A percentile compares a stretch with the other conserved stretches of the same genome.
These are phyloP conservation scores for Megaceryle alcyon DNA, from an alignment of 2,797 vertebrate genomes.

Conservation along the genomic window DNA sequence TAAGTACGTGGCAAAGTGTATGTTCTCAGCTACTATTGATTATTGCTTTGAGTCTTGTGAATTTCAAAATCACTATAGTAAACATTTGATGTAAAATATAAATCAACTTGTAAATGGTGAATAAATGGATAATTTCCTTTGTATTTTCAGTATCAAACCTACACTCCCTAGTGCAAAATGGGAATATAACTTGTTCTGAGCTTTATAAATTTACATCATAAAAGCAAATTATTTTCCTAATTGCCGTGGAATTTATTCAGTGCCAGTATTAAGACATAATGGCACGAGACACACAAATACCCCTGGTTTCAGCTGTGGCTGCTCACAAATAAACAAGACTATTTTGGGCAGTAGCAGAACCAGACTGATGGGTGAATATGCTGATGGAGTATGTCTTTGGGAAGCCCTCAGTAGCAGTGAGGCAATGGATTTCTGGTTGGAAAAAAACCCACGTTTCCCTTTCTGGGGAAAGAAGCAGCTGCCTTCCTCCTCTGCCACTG, in stretches of 20 bases:
- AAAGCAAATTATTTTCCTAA: slow-evolving; percentile 3
- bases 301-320: neutral
- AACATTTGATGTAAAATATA: neutral
- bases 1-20: neutral
- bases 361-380: neutral
- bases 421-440: neutral
- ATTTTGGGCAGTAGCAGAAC: neutral
- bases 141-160: neutral
- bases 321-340: neutral
- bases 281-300: neutral
- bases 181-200: neutral
- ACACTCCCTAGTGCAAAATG: neutral
- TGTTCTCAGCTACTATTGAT: neutral
- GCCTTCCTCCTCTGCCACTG: neutral
- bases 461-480: neutral
- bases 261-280: neutral
- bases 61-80: neutral
- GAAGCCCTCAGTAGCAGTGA: neutral
- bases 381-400: neutral
- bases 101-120: neutral
- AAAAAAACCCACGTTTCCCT: neutral
- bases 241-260: neutral
- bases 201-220: neutral
- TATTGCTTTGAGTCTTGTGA: neutral
- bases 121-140: neutral